Conservation (phyloP, 2,888 invertebrate genomes). For the Lasioglossum pauxillum region DNA sequence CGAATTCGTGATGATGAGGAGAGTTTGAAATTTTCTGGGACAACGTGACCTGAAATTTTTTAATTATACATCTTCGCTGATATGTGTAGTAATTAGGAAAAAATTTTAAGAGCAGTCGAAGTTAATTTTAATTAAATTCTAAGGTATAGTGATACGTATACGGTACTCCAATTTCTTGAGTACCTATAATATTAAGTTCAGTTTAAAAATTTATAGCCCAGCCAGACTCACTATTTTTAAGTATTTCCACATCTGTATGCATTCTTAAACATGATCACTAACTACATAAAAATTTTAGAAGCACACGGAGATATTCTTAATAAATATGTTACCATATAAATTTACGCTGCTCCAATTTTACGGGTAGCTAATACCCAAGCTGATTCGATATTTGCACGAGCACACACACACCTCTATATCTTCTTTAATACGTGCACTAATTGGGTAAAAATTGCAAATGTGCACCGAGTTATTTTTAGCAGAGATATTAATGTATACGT, state of each 20-base stretch:
- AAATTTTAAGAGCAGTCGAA: not conserved
- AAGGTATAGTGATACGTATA: too few relatives aligned
- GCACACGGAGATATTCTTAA: not conserved
- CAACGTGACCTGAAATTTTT: not conserved
- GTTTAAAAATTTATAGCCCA: not conserved
- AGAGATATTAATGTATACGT: not conserved
- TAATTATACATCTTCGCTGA: not conserved
- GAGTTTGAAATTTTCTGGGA: not conserved
- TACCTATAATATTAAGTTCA: not conserved
- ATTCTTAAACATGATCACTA: not conserved
- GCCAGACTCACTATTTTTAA: fast-evolving
- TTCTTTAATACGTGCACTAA: not conserved
- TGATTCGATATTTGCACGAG: not conserved
- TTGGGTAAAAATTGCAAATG: not conserved
- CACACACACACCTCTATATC: not conserved
- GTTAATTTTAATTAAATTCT: too few relatives aligned
- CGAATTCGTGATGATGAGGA: too few relatives aligned
- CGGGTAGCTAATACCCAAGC: not conserved
- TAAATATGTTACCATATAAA: not conserved
- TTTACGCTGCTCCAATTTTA: not conserved
- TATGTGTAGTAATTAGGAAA: not conserved
- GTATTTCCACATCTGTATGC: not conserved
- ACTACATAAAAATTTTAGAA: not conserved
- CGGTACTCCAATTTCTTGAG: not conserved
- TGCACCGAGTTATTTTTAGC: not conserved